Percentiles rank a stretch among this genome's conserved stretches.
These are phyloP conservation scores for Gavialis gangeticus DNA, from an alignment of 2,113 vertebrate genomes.

Conservation along the genomic window DNA sequence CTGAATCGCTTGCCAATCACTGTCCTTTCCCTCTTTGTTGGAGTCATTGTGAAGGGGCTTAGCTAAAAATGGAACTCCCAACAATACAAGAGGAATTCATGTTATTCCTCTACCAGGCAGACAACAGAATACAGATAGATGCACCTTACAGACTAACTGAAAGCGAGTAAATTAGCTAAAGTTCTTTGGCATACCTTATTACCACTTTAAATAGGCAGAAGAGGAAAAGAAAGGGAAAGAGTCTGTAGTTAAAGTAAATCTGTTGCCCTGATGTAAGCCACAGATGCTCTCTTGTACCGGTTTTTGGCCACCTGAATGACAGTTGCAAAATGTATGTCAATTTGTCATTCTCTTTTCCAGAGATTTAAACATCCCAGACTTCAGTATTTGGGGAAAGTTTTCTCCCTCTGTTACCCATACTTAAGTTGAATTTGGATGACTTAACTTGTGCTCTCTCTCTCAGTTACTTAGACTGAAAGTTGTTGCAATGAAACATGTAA, in stretches of 20 bases:
- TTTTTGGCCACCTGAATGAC: neutral
- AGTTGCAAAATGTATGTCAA: neutral
- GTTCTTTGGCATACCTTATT: neutral
- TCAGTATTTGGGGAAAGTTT: neutral
- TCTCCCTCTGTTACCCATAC: neutral
- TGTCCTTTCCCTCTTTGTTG: neutral
- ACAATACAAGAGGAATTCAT: fast-evolving
- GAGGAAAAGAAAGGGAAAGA: neutral
- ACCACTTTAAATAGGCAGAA: neutral
- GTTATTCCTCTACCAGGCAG: neutral
- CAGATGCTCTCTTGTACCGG: neutral
- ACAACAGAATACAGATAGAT: no score
- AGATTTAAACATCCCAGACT: neutral
- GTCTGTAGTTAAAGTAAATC: neutral
- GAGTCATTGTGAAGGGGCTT: neutral
- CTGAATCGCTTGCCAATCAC: neutral
- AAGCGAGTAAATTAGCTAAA: neutral
- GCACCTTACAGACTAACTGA: neutral
- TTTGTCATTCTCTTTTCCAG: neutral
- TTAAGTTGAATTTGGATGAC: neutral
- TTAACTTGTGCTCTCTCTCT: neutral
- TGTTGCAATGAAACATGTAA: neutral
- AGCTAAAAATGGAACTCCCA: neutral
- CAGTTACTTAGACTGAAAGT: neutral
- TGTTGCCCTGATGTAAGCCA: neutral